Evolutionary conservation across 2,888 invertebrate species (phyloP).

Genomic region (Germaria angustata): DNA sequence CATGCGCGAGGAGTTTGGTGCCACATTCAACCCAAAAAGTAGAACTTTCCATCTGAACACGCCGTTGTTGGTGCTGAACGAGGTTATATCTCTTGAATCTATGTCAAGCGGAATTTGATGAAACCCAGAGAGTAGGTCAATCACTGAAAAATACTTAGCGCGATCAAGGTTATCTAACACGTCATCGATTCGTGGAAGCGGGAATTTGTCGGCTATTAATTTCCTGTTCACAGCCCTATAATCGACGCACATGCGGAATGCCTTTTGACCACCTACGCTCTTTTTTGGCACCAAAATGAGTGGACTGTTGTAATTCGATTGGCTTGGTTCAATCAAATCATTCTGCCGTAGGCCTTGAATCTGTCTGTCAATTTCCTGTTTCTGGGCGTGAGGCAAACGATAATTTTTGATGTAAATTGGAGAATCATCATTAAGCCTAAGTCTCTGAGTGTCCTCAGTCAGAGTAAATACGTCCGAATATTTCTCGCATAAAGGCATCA

Average conservation of each 20-base stretch:
- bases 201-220: background rate
- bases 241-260: background rate
- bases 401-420: slow-evolving; percentile 20
- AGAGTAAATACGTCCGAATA: slow-evolving; percentile 2
- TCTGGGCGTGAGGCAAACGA: slow-evolving; percentile 7
- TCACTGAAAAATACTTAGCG: no score
- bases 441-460: background rate
- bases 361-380: background rate
- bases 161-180: background rate
- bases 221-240: background rate
- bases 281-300: background rate
- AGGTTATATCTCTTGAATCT: background rate
- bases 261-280: background rate
- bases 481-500: slow-evolving; percentile 10
- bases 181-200: background rate
- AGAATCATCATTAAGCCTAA: background rate
- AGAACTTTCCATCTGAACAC: background rate
- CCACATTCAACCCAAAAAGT: background rate
- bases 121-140: background rate
- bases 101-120: background rate
- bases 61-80: background rate
- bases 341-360: background rate
- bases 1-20: no score
- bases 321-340: slow-evolving; percentile 17
- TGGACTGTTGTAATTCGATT: slow-evolving; percentile 16